Conservation (phyloP, 1,140 invertebrate species). For the Pseudomyrmex sp. region DNA sequence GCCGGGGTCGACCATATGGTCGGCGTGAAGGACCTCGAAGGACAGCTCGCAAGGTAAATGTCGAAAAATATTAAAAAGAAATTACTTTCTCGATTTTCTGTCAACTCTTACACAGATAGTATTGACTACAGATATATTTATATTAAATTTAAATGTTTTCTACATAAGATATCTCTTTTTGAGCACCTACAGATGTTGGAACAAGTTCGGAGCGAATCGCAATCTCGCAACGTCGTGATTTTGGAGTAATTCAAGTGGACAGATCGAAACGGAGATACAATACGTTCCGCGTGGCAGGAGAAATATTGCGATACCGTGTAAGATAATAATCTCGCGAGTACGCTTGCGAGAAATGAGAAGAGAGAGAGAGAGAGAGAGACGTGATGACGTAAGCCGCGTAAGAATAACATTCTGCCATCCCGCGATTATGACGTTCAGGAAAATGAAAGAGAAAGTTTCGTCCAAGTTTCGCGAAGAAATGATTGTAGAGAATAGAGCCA, state of each 20-base stretch:
- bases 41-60: neutral
- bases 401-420: slow-evolving; percentile 24
- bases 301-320: neutral
- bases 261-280: neutral
- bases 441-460: slow-evolving; percentile 53
- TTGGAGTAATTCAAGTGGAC: neutral
- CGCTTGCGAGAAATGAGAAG: neutral
- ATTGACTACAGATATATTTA: too few species aligned
- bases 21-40: neutral
- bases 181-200: neutral
- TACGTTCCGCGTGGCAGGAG: neutral
- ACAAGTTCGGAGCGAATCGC: neutral
- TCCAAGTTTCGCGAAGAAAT: neutral
- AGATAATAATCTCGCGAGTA: neutral
- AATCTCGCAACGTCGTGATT: neutral
- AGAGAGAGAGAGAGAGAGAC: neutral
- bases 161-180: too few species aligned
- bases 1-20: slow-evolving; percentile 18
- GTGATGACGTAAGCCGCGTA: slow-evolving; percentile 13
- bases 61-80: neutral
- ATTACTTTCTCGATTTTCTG: too few species aligned
- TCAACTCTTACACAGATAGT: too few species aligned
- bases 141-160: too few species aligned
- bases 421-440: slow-evolving; percentile 7
- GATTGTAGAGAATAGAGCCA: neutral